Evolutionary conservation across 2,888 invertebrate species (phyloP).

Genomic region (Drymonia ruficornis): DNA sequence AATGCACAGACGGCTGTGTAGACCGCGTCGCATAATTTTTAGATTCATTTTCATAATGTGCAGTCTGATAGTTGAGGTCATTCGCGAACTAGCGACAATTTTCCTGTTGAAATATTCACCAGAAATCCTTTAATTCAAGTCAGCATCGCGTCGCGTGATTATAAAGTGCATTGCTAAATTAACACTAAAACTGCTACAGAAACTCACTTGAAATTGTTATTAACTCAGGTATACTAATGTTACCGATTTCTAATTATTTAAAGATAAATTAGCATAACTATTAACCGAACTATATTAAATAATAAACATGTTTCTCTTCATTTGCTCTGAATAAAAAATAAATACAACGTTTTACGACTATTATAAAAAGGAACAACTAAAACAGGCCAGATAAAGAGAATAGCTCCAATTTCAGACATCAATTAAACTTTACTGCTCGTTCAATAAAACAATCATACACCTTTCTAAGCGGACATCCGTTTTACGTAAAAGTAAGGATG

Average conservation of each 20-base stretch:
- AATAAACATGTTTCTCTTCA: no score
- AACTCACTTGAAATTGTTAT: no score
- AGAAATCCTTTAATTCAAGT: no score
- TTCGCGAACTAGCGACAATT: slow-evolving; percentile 35
- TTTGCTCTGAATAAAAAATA: not conserved
- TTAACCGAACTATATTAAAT: no score
- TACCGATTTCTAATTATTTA: no score
- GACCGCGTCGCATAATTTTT: slow-evolving; percentile 75
- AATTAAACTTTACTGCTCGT: slow-evolving; percentile 37
- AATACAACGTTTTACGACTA: not conserved
- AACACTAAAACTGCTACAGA: no score
- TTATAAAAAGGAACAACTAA: not conserved
- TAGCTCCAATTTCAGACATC: slow-evolving; percentile 8
- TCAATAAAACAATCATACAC: slow-evolving; percentile 61
- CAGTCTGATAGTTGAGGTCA: slow-evolving; percentile 76
- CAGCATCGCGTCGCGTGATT: no score
- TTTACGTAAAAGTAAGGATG: slow-evolving; percentile 59
- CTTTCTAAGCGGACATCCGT: slow-evolving; percentile 74
- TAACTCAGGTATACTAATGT: no score
- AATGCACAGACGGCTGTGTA: slow-evolving; percentile 76
- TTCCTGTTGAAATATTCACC: not conserved
- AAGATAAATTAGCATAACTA: no score
- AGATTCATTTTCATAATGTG: slow-evolving; percentile 83
- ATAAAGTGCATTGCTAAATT: no score
- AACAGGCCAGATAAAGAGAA: slow-evolving; percentile 10